Percentiles rank a stretch among this genome's conserved stretches.
These are phyloP conservation scores for Guaruba guarouba DNA, from an alignment of 2,113 vertebrate genomes.

Conservation along the genomic window DNA sequence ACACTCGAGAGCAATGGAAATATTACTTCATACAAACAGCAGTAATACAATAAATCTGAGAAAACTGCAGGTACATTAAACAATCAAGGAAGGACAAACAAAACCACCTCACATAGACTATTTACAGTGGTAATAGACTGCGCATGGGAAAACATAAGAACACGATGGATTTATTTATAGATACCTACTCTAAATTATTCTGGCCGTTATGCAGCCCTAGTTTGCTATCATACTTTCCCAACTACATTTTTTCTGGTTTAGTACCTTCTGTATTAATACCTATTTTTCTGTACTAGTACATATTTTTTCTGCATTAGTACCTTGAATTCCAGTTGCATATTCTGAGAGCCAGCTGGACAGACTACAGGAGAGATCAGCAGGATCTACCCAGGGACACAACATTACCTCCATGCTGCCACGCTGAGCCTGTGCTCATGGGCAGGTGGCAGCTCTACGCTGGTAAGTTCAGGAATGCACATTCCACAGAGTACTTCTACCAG, in stretches of 20 bases:
- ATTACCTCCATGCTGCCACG: not conserved
- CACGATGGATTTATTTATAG: not conserved
- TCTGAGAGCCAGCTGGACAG: not conserved
- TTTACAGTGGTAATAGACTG: not conserved
- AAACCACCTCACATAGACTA: not conserved
- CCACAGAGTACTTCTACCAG: not conserved
- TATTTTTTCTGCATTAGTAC: not conserved
- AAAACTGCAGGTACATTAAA: not conserved
- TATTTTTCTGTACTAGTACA: not conserved
- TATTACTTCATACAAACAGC: not conserved
- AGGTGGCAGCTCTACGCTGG: not conserved
- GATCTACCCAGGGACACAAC: rapidly evolving
- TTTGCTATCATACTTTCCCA: not conserved
- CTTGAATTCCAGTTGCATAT: not conserved
- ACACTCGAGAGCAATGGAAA: not conserved
- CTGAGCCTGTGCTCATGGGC: rapidly evolving
- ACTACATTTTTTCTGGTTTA: not conserved
- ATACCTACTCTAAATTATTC: not conserved
- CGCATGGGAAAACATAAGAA: not conserved
- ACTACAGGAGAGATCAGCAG: not conserved
- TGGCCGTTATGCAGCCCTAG: not conserved
- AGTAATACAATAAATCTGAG: not conserved
- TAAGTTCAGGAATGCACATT: not conserved
- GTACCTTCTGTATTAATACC: not conserved
- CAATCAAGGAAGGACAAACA: not conserved